Conservation (phyloP, 2,113 vertebrate species). For the Bubo bubo region DNA sequence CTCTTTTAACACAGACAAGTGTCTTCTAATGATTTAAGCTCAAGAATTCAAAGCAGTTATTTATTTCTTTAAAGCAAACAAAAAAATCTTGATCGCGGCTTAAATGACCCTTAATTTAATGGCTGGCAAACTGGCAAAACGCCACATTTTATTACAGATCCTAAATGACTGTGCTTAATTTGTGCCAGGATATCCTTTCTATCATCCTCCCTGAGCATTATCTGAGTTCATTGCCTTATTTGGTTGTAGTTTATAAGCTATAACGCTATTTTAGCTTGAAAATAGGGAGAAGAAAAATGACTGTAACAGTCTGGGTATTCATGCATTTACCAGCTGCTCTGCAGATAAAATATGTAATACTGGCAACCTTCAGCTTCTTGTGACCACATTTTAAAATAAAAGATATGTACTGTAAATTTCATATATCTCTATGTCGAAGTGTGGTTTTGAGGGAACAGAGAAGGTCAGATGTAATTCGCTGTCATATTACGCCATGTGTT, state of each 20-base stretch:
- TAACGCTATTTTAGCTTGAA: slow-evolving; percentile 36
- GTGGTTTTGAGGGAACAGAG: neutral
- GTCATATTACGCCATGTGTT: neutral
- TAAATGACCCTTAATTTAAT: slow-evolving; percentile 1
- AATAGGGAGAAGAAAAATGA: slow-evolving; percentile 1
- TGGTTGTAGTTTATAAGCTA: neutral
- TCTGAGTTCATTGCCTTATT: neutral
- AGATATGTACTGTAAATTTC: neutral
- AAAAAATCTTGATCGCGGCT: neutral
- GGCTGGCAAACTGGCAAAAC: neutral
- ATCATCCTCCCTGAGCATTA: neutral
- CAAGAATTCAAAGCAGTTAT: neutral
- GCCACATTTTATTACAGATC: neutral
- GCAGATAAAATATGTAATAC: neutral
- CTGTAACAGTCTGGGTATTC: neutral
- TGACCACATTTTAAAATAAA: neutral
- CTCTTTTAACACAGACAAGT: neutral
- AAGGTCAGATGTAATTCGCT: neutral
- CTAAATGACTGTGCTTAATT: neutral
- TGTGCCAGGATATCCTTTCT: neutral
- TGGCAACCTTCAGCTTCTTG: neutral
- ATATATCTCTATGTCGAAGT: neutral
- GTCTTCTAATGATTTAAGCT: neutral
- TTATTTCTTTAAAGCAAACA: neutral
- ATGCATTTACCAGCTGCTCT: neutral